Percentiles rank a stretch among this genome's conserved stretches.
Conservation (phyloP, 2,888 invertebrate species). For the Hemicrepidius hirtus region DNA sequence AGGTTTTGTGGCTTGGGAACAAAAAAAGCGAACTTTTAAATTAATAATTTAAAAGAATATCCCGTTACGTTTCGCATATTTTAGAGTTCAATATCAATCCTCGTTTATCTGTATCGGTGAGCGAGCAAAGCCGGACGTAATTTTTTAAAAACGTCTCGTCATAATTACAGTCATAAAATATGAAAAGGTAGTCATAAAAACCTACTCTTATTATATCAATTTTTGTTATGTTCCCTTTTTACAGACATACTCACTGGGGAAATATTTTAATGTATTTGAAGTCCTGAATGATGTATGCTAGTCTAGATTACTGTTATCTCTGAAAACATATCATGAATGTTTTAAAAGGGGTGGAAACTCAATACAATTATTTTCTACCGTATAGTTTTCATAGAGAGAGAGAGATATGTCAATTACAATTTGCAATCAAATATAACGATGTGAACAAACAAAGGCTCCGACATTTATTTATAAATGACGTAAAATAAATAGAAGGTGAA, state of each 20-base stretch:
- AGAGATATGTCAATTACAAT: not conserved
- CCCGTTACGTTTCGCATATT: not conserved
- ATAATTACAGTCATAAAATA: conserved; percentile 37
- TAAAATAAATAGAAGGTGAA: not conserved
- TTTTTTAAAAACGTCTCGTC: conserved; percentile 25
- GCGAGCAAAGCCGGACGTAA: conserved; percentile 16
- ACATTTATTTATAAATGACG: not conserved
- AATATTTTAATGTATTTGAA: conserved; percentile 57
- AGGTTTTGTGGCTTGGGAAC: too few relatives aligned
- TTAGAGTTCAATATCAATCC: not conserved
- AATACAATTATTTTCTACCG: conserved; percentile 6
- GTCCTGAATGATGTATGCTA: conserved; percentile 38
- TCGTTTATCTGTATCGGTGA: not conserved
- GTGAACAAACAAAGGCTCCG: not conserved
- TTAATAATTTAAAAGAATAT: not conserved
- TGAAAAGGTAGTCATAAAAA: conserved; percentile 32
- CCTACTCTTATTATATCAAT: conserved; percentile 37
- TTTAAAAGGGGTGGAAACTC: conserved; percentile 10
- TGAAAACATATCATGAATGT: conserved; percentile 20
- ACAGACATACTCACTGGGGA: conserved; percentile 51
- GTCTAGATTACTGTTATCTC: conserved; percentile 31
- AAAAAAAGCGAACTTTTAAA: too few relatives aligned
- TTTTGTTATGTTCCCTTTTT: conserved; percentile 36
- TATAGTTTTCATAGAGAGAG: not conserved
- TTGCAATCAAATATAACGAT: not conserved